A percentile compares a stretch with the other conserved stretches of the same genome.
These are phyloP conservation scores for Phoxinus dragarum DNA, from an alignment of 2,797 vertebrate genomes.

Conservation along the genomic window DNA sequence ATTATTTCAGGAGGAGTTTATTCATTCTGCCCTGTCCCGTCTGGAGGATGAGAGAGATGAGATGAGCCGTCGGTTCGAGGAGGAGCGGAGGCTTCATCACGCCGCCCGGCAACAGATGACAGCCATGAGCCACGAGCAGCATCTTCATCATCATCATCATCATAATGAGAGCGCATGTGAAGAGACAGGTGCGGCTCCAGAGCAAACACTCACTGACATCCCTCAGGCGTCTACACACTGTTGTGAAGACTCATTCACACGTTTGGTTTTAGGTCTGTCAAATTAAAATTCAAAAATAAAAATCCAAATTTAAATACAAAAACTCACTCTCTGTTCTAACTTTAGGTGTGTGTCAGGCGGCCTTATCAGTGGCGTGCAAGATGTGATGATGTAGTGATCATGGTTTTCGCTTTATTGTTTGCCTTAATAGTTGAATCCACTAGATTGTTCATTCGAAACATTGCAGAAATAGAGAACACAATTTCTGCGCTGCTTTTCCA, in stretches of 20 bases:
- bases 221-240: neutral
- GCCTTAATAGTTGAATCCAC: too few species aligned
- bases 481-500: too few species aligned
- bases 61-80: conserved; percentile 77
- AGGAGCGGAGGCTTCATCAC: conserved; percentile 84
- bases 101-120: conserved; percentile 79
- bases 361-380: too few species aligned
- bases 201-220: neutral
- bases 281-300: neutral
- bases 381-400: too few species aligned
- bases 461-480: too few species aligned
- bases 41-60: conserved; percentile 84
- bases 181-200: conserved; percentile 39
- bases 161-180: conserved; percentile 44
- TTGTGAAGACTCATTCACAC: neutral
- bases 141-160: conserved; percentile 71
- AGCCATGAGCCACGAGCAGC: conserved; percentile 74
- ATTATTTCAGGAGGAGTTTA: conserved; percentile 83
- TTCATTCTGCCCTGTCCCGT: conserved; percentile 81
- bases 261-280: neutral
- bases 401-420: too few species aligned
- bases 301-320: neutral
- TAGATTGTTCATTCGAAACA: too few species aligned
- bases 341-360: neutral
- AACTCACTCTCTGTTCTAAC: neutral